Evolutionary conservation across 2,888 invertebrate genomes (phyloP).

Genomic region (Leptinotarsa juncta): DNA sequence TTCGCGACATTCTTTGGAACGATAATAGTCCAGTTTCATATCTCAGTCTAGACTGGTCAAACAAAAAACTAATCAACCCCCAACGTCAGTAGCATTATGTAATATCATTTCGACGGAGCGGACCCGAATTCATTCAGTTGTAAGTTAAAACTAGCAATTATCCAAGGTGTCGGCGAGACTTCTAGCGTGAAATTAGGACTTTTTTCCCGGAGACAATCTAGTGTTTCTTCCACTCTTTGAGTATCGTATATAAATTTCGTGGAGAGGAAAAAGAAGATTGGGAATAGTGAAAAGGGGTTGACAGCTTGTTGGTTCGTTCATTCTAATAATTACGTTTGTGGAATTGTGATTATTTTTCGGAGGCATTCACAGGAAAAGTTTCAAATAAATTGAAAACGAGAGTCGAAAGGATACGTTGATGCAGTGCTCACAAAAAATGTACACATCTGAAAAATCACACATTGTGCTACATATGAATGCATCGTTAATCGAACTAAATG

Average conservation of each 20-base stretch:
- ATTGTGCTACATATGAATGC: too few relatives aligned
- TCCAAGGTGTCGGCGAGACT: constrained; percentile 3
- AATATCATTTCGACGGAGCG: background rate
- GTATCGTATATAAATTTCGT: background rate
- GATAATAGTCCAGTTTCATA: too few relatives aligned
- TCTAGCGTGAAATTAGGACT: background rate
- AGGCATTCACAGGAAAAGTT: too few relatives aligned
- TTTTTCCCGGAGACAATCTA: background rate
- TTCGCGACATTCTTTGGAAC: too few relatives aligned
- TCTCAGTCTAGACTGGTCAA: too few relatives aligned
- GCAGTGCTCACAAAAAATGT: too few relatives aligned
- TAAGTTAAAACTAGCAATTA: background rate
- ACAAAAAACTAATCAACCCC: background rate
- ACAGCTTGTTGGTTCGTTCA: background rate
- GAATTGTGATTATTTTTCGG: background rate
- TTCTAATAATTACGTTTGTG: background rate
- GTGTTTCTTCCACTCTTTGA: background rate
- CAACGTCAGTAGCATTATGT: background rate
- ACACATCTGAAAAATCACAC: too few relatives aligned
- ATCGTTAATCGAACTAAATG: too few relatives aligned
- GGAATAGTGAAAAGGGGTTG: background rate
- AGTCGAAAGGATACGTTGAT: too few relatives aligned
- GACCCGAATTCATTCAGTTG: background rate
- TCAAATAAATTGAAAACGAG: too few relatives aligned
- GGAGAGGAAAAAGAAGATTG: background rate